A percentile compares a stretch with the other conserved stretches of the same genome.
phyloP scores from a whole-genome alignment of 1,140 invertebrate genomes.

The Melipona quadrifasciata region DNA sequence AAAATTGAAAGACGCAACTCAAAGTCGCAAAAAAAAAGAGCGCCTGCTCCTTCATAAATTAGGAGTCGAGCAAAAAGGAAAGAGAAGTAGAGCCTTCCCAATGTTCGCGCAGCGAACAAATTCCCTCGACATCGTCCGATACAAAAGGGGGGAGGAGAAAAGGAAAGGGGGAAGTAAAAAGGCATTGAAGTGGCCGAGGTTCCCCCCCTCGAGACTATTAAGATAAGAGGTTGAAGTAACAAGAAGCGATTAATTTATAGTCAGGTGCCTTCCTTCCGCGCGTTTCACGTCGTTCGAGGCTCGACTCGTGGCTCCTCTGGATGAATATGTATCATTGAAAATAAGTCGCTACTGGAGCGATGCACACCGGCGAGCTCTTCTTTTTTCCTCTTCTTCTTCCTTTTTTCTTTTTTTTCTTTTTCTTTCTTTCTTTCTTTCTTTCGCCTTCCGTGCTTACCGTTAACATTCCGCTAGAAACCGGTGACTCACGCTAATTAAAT shows the following conservation, averaged over 20 bases:
- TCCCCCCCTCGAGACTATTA: neutral
- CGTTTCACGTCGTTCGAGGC: neutral
- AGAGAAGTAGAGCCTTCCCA: neutral
- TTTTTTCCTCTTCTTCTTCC: neutral
- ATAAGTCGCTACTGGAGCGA: constrained; percentile 44
- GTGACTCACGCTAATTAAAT: constrained; percentile 55
- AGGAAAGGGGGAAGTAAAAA: neutral
- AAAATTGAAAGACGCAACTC: no score
- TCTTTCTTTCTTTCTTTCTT: no score
- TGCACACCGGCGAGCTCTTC: constrained; percentile 20
- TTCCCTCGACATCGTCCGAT: neutral
- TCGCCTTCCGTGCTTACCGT: constrained; percentile 47
- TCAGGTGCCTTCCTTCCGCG: neutral
- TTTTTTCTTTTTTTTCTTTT: no score
- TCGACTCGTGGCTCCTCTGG: neutral
- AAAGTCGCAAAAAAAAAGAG: no score
- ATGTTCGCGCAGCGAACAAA: neutral
- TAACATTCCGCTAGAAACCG: constrained; percentile 65
- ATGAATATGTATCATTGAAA: constrained; percentile 26
- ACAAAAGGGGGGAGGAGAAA: neutral
- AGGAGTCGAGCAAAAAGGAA: neutral
- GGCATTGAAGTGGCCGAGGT: no score
- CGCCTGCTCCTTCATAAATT: neutral
- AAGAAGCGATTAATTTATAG: constrained; percentile 22
- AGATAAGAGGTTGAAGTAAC: neutral